A percentile compares a stretch with the other conserved stretches of the same genome.
Evolutionary conservation across 2,113 vertebrate species (phyloP).

Genomic region (Larimichthys polyactis): DNA sequence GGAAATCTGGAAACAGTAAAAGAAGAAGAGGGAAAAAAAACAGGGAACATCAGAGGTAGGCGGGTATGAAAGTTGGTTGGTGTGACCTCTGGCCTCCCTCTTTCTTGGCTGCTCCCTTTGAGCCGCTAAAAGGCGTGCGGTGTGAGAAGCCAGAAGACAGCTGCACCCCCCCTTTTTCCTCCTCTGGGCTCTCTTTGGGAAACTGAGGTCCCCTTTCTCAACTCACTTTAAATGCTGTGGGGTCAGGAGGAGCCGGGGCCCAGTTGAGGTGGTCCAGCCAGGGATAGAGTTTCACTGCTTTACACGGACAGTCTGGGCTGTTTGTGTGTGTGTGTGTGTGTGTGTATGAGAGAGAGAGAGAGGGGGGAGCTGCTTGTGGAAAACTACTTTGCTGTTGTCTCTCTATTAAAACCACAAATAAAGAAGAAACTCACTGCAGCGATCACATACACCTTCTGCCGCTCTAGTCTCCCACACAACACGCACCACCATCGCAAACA

Average conservation of each 20-base stretch:
- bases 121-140: slow-evolving; percentile 76
- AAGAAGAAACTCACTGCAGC: neutral
- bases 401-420: slow-evolving; percentile 35
- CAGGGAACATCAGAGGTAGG: slow-evolving; percentile 74
- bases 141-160: slow-evolving; percentile 80
- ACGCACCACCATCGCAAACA: neutral
- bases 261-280: slow-evolving; percentile 68
- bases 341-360: slow-evolving; percentile 20
- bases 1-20: slow-evolving; percentile 83
- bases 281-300: slow-evolving; percentile 79
- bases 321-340: slow-evolving; percentile 47
- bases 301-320: slow-evolving; percentile 67
- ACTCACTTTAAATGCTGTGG: slow-evolving; percentile 65
- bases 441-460: neutral
- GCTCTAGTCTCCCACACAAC: neutral
- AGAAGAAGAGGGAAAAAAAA: slow-evolving; percentile 38
- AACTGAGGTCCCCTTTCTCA: slow-evolving; percentile 69
- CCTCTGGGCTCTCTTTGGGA: slow-evolving; percentile 65
- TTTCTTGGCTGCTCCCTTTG: slow-evolving; percentile 74
- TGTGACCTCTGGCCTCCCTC: slow-evolving; percentile 75
- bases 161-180: slow-evolving; percentile 61
- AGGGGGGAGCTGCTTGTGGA: slow-evolving; percentile 12
- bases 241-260: slow-evolving; percentile 77
- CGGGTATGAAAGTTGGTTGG: slow-evolving; percentile 68
- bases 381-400: slow-evolving; percentile 42